These are phyloP conservation scores for Cyclophora albipunctata DNA, from an alignment of 2,888 invertebrate genomes.

Conservation along the genomic window DNA sequence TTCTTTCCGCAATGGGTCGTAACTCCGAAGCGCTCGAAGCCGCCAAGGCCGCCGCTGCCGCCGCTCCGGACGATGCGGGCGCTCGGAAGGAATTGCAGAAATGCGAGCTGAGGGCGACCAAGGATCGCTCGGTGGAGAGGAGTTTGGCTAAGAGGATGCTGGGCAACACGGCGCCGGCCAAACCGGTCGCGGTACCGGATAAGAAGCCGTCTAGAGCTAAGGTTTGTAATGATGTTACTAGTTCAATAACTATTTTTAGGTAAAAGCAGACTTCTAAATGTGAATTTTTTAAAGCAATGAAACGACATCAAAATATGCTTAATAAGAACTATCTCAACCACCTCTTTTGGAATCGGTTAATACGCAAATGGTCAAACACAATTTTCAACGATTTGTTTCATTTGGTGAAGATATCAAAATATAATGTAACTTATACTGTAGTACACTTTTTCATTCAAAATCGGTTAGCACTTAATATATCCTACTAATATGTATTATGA, in stretches of 20 bases:
- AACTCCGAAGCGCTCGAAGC: conserved; percentile 81
- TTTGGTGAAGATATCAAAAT: too few species aligned
- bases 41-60: conserved; percentile 51
- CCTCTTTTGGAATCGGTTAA: too few species aligned
- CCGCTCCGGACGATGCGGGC: conserved; percentile 57
- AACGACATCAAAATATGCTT: too few species aligned
- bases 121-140: conserved; percentile 67
- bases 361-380: too few species aligned
- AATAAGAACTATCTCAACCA: too few species aligned
- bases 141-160: conserved; percentile 69
- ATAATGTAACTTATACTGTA: too few species aligned
- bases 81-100: conserved; percentile 55
- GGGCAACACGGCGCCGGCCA: conserved; percentile 25
- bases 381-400: too few species aligned
- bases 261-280: neutral
- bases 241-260: neutral
- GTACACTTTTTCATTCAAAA: too few species aligned
- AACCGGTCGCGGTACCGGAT: conserved; percentile 31
- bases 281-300: too few species aligned
- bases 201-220: conserved; percentile 58
- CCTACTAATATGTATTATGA: too few species aligned
- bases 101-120: conserved; percentile 48
- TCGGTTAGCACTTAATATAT: too few species aligned
- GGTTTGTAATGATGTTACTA: conserved; percentile 24
- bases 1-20: conserved; percentile 71